phyloP scores from a whole-genome alignment of 2,888 invertebrate species.

The Noctua pronuba region DNA sequence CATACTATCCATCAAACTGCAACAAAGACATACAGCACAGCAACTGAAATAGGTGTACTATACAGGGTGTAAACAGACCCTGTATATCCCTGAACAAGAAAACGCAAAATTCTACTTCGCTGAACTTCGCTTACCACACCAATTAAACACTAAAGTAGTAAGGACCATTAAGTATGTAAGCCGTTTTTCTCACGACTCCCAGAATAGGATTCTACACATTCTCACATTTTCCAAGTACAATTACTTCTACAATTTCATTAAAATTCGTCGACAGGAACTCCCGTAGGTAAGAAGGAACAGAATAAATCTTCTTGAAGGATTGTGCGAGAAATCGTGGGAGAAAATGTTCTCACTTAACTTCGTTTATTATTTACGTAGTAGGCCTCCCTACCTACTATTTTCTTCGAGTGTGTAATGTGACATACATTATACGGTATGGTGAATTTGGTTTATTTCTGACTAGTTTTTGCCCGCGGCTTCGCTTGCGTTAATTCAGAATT shows the following conservation, averaged over 20 bases:
- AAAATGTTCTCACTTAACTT: slow-evolving; percentile 40
- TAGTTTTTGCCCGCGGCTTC: too few relatives aligned
- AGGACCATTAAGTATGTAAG: slow-evolving; percentile 42
- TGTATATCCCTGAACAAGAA: not conserved
- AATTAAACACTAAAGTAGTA: slow-evolving; percentile 20
- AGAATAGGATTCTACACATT: slow-evolving; percentile 36
- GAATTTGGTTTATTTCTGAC: slow-evolving; percentile 4
- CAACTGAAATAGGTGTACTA: not conserved
- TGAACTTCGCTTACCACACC: not conserved
- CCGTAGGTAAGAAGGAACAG: slow-evolving; percentile 32
- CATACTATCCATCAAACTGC: not conserved
- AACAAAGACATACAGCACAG: not conserved
- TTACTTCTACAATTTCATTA: slow-evolving; percentile 56
- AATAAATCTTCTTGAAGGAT: slow-evolving; percentile 58
- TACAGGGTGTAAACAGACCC: too few relatives aligned
- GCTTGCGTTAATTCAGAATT: too few relatives aligned
- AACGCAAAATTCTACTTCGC: slow-evolving; percentile 1
- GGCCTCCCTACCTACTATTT: slow-evolving; percentile 14
- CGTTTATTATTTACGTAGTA: slow-evolving; percentile 58
- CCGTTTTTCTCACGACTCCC: slow-evolving; percentile 33
- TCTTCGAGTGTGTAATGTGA: not conserved
- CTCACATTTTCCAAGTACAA: slow-evolving; percentile 12
- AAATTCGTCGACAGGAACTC: slow-evolving; percentile 43
- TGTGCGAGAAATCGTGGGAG: slow-evolving; percentile 34
- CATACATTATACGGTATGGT: not conserved